A percentile compares a stretch with the other conserved stretches of the same genome.
phyloP scores from a whole-genome alignment of 2,113 vertebrate species.

The Paedocypris sp. region DNA sequence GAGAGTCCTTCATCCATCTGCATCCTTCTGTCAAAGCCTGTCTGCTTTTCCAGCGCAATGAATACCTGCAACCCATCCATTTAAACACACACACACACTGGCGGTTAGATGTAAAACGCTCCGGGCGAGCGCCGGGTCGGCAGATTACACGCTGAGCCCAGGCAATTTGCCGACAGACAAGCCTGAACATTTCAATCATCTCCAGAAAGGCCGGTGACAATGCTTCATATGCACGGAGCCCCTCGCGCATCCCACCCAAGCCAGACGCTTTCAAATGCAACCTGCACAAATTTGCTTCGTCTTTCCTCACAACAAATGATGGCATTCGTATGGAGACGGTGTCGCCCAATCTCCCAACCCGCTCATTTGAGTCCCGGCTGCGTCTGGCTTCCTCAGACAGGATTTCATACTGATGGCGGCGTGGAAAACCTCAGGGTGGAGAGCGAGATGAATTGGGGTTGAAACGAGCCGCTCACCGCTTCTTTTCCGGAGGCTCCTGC shows the following conservation, averaged over 20 bases:
- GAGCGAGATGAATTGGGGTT: neutral
- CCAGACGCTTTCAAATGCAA: constrained; percentile 15
- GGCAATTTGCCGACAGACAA: constrained; percentile 40
- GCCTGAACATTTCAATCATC: constrained; percentile 41
- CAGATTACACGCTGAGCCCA: constrained; percentile 38
- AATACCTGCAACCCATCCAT: constrained; percentile 19
- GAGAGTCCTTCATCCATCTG: constrained; percentile 1
- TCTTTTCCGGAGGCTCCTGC: neutral
- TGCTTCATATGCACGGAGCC: neutral
- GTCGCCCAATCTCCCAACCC: constrained; percentile 12
- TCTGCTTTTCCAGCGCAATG: constrained; percentile 17
- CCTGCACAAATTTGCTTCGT: constrained; percentile 7
- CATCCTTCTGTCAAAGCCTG: too few species aligned
- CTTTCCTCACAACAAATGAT: constrained; percentile 14
- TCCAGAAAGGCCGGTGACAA: constrained; percentile 20
- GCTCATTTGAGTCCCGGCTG: neutral
- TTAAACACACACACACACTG: constrained; percentile 18
- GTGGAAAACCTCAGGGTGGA: constrained; percentile 13
- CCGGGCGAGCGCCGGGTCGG: constrained; percentile 8
- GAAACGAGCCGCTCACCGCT: neutral
- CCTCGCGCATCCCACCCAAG: constrained; percentile 8
- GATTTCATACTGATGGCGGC: constrained; percentile 25
- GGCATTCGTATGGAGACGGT: constrained; percentile 22
- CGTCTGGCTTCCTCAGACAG: neutral
- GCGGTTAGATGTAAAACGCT: constrained; percentile 26